A percentile compares a stretch with the other conserved stretches of the same genome.
Evolutionary conservation across 2,888 invertebrate species (phyloP).

Genomic region (Chaitophorus viminalis): DNA sequence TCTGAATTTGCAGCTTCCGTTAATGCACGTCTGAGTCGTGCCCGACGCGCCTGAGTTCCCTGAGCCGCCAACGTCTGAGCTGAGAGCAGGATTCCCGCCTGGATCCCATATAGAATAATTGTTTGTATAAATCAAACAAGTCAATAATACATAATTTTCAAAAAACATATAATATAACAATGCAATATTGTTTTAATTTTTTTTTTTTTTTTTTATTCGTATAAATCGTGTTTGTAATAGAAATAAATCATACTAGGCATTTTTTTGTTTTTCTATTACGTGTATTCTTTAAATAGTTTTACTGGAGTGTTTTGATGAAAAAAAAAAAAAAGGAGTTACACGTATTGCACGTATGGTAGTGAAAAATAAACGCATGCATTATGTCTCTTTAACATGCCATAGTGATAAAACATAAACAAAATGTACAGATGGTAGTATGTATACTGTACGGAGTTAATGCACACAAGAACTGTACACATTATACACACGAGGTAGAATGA

Average conservation of each 20-base stretch:
- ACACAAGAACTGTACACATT: conserved; percentile 10
- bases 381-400: conserved; percentile 4
- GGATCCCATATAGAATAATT: conserved; percentile 62
- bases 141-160: conserved; percentile 31
- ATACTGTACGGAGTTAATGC: not conserved
- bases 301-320: conserved; percentile 13
- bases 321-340: conserved; percentile 8
- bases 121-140: conserved; percentile 44
- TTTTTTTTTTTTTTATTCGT: not conserved
- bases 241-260: not conserved
- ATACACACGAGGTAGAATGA: not conserved
- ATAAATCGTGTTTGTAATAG: not conserved
- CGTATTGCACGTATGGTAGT: not conserved
- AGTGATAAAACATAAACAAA: not conserved
- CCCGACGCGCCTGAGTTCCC: conserved; percentile 78
- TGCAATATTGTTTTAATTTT: not conserved
- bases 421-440: not conserved
- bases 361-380: conserved; percentile 44
- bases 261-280: not conserved
- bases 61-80: conserved; percentile 79
- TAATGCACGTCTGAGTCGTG: conserved; percentile 86
- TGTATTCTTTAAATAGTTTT: conserved; percentile 4
- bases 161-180: not conserved
- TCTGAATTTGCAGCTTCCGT: conserved; percentile 90
- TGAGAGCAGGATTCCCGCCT: conserved; percentile 85